A percentile compares a stretch with the other conserved stretches of the same genome.
Evolutionary conservation across 2,888 invertebrate species (phyloP).

Genomic region (Alentia gelatinosa): DNA sequence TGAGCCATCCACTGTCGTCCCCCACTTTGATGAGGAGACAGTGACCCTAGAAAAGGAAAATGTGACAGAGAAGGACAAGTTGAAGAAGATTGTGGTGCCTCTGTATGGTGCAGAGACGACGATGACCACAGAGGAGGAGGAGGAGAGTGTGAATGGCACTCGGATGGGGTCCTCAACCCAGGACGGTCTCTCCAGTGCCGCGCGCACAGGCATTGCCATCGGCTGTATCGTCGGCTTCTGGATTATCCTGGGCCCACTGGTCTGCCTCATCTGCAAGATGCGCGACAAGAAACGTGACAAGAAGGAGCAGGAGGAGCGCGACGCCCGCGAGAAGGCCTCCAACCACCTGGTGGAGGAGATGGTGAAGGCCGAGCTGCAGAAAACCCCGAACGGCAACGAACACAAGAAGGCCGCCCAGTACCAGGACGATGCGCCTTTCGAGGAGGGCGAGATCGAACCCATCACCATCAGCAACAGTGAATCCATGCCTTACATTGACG

Average conservation of each 20-base stretch:
- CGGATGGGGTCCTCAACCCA: not conserved
- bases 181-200: not conserved
- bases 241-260: constrained; percentile 72
- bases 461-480: not conserved
- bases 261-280: constrained; percentile 71
- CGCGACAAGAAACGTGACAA: constrained; percentile 63
- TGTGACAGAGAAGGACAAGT: not conserved
- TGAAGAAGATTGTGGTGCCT: not conserved
- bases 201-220: constrained; percentile 67
- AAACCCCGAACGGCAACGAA: constrained; percentile 1
- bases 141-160: not conserved
- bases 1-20: not conserved
- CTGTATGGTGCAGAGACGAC: not conserved
- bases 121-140: not conserved
- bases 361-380: constrained; percentile 17
- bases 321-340: constrained; percentile 44
- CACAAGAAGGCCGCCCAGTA: not conserved
- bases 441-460: constrained; percentile 9
- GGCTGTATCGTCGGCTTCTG: constrained; percentile 69
- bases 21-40: not conserved
- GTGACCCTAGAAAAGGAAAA: not conserved
- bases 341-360: constrained; percentile 42
- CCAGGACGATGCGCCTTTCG: not conserved
- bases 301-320: constrained; percentile 63
- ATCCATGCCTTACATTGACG: constrained; percentile 14